Conservation (phyloP, 1,140 invertebrate species). For the Tetraneura akinire region DNA sequence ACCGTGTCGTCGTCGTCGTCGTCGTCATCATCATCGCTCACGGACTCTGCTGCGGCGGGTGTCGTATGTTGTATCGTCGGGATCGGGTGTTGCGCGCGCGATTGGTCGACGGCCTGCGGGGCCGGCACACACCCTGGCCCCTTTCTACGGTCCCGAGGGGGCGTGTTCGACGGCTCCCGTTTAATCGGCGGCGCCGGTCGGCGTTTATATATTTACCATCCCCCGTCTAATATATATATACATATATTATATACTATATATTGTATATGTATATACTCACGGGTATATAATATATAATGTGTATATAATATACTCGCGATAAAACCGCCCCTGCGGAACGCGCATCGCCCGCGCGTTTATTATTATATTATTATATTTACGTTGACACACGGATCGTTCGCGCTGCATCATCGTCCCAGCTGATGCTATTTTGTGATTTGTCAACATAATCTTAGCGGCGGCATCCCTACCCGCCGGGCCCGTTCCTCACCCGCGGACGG, state of each 20-base stretch:
- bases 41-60: neutral
- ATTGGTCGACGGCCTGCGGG: constrained; percentile 32
- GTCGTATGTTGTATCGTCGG: neutral
- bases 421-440: constrained; percentile 50
- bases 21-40: neutral
- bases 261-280: too few species aligned
- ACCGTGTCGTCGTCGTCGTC: neutral
- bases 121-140: constrained; percentile 29
- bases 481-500: too few species aligned
- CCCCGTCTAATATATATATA: neutral
- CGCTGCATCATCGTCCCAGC: neutral
- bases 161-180: constrained; percentile 28
- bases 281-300: too few species aligned
- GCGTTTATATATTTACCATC: constrained; percentile 3
- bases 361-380: neutral
- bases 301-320: too few species aligned
- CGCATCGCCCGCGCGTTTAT: neutral
- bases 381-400: neutral
- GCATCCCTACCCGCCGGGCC: neutral
- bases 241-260: too few species aligned
- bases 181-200: constrained; percentile 37
- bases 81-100: constrained; percentile 11
- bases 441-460: constrained; percentile 20
- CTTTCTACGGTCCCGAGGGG: neutral
- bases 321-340: too few species aligned